phyloP scores from a whole-genome alignment of 2,797 vertebrate genomes.

The Garrulus glandarius region DNA sequence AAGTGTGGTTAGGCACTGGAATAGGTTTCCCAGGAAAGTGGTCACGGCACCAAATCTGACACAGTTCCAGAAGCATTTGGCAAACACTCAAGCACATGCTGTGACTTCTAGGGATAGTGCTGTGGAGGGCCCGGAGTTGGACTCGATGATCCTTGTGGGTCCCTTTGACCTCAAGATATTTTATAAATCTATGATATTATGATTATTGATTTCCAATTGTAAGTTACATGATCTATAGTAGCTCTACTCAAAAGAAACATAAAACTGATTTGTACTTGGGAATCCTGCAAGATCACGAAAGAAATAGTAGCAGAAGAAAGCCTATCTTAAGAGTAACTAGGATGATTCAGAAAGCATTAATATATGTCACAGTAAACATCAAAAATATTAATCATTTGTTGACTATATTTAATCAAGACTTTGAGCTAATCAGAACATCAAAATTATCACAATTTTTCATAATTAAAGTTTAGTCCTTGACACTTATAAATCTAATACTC shows the following conservation, averaged over 20 bases:
- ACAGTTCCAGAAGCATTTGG: background rate
- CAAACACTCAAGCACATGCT: background rate
- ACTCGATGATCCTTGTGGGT: too few species aligned
- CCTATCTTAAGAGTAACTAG: background rate
- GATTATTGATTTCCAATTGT: background rate
- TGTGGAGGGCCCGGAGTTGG: background rate
- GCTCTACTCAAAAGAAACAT: background rate
- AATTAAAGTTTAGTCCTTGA: background rate
- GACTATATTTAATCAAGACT: background rate
- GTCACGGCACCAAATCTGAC: background rate
- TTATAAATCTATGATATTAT: background rate
- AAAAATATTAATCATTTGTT: background rate
- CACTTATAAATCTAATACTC: background rate
- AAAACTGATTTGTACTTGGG: background rate
- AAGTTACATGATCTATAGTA: background rate
- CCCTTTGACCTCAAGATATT: background rate
- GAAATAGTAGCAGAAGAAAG: background rate
- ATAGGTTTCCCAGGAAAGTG: accelerated
- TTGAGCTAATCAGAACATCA: background rate
- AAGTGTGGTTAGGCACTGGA: background rate
- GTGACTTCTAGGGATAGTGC: background rate
- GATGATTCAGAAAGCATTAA: background rate
- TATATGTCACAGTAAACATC: background rate
- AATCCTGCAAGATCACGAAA: background rate
- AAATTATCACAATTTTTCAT: background rate